Evolutionary conservation across 2,888 invertebrate genomes (phyloP).

Genomic region (Leptopterna dolabrata): DNA sequence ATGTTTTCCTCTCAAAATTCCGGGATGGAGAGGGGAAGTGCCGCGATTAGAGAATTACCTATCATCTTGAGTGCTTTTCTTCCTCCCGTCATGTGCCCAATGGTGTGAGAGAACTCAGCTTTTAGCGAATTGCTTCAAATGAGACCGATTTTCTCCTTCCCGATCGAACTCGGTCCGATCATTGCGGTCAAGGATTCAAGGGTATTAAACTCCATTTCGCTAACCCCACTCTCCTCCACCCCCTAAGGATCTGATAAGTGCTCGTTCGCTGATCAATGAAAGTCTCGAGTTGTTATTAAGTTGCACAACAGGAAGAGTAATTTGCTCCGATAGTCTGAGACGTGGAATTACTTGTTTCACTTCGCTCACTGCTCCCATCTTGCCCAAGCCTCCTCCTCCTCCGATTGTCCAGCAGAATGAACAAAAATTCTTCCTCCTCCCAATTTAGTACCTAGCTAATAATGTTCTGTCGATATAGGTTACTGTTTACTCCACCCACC

Average conservation of each 20-base stretch:
- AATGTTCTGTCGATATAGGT: too few species aligned
- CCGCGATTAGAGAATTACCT: constrained; percentile 49
- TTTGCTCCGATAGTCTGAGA: neutral
- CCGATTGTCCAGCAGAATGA: too few species aligned
- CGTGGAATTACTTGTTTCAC: too few species aligned
- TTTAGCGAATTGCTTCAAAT: constrained; percentile 49
- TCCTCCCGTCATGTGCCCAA: constrained; percentile 49
- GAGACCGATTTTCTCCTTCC: constrained; percentile 44
- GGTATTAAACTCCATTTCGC: too few species aligned
- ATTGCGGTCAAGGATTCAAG: constrained; percentile 36
- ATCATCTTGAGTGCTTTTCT: constrained; percentile 52
- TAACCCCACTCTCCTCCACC: neutral
- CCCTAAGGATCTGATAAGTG: neutral
- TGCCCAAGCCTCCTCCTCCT: too few species aligned
- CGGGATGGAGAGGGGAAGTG: neutral
- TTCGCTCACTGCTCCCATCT: too few species aligned
- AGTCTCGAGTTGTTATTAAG: neutral
- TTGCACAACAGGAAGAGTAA: neutral
- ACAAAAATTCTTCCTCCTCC: too few species aligned
- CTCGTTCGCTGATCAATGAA: neutral
- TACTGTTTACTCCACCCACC: too few species aligned
- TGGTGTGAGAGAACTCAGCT: constrained; percentile 51
- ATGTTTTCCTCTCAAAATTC: neutral
- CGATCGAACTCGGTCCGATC: constrained; percentile 23
- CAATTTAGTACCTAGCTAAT: too few species aligned